Evolutionary conservation across 2,113 vertebrate species (phyloP).

Genomic region (Gallinago undulata): DNA sequence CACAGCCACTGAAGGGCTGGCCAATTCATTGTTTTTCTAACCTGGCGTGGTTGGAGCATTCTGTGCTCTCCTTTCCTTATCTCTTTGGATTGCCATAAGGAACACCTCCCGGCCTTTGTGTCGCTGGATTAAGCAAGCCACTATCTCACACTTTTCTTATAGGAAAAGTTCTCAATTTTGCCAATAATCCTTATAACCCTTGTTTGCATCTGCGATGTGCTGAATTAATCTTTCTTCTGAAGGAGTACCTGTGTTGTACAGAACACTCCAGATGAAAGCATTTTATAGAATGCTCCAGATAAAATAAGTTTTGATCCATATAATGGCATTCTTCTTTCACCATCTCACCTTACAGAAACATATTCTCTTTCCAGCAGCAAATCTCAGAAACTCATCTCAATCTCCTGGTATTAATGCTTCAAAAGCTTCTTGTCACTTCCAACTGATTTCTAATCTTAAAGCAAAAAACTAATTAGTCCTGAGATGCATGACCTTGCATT

Average conservation of each 20-base stretch:
- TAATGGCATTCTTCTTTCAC: neutral
- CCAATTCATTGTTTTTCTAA: neutral
- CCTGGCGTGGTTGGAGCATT: neutral
- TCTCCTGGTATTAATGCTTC: neutral
- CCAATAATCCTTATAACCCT: neutral
- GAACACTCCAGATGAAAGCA: neutral
- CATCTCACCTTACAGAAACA: neutral
- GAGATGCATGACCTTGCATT: neutral
- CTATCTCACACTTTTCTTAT: rapidly evolving
- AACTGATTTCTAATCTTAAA: neutral
- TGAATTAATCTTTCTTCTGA: neutral
- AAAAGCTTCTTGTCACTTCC: neutral
- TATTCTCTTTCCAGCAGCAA: neutral
- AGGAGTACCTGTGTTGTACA: neutral
- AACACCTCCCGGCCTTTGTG: neutral
- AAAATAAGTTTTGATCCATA: neutral
- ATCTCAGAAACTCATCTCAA: neutral
- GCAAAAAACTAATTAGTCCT: neutral
- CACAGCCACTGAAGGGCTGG: neutral
- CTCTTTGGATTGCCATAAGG: neutral
- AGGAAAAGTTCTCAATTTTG: neutral
- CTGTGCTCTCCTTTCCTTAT: neutral
- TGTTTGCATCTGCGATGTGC: neutral
- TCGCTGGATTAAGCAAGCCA: rapidly evolving
- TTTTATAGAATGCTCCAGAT: neutral